phyloP scores from a whole-genome alignment of 2,797 vertebrate genomes.

The Thunnus albacares region DNA sequence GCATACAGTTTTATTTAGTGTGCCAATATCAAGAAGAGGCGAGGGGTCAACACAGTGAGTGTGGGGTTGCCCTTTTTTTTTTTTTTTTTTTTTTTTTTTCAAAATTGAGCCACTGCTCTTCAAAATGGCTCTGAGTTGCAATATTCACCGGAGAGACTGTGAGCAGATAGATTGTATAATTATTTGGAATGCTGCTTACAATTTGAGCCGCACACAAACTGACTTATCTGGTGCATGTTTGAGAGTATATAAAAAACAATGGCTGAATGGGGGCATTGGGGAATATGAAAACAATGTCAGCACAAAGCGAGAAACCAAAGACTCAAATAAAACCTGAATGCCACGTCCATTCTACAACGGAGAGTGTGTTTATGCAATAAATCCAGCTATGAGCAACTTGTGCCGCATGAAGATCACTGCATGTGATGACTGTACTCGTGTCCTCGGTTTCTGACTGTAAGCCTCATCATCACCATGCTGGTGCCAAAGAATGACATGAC shows the following conservation, averaged over 20 bases:
- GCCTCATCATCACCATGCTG: too few relatives aligned
- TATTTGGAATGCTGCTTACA: neutral
- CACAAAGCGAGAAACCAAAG: neutral
- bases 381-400: neutral
- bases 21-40: too few relatives aligned
- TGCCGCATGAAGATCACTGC: neutral
- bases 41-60: neutral
- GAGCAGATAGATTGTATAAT: neutral
- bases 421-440: neutral
- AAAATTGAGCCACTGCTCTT: neutral
- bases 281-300: neutral
- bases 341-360: neutral
- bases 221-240: conserved; percentile 24
- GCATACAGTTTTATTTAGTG: too few relatives aligned
- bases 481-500: neutral
- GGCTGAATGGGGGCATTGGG: conserved; percentile 6
- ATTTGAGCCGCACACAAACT: neutral
- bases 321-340: neutral
- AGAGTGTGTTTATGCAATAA: neutral
- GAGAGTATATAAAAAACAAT: conserved; percentile 6
- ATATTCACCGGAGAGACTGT: neutral
- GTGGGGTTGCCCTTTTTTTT: neutral
- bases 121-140: neutral
- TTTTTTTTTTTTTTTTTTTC: too few relatives aligned
- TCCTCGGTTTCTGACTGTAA: neutral